These are phyloP conservation scores for Xanthorhoe designata DNA, from an alignment of 2,888 invertebrate species.

Conservation along the genomic window DNA sequence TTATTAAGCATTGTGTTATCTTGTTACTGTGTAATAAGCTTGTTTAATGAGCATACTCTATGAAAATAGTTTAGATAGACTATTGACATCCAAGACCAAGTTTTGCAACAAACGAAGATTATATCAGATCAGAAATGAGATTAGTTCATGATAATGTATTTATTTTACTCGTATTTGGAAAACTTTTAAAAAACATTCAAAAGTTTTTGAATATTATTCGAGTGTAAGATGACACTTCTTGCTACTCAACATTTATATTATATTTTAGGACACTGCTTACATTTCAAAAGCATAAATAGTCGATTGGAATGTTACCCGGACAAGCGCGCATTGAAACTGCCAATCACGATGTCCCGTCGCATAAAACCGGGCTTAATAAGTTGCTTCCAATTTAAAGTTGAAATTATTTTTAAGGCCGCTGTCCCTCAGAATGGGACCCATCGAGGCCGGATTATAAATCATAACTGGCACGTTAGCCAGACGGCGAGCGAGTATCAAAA, in stretches of 20 bases:
- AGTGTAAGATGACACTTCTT: not conserved
- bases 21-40: constrained; percentile 10
- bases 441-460: constrained; percentile 82
- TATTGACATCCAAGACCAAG: not conserved
- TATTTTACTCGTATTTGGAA: not conserved
- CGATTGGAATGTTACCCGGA: constrained; percentile 28
- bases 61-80: not conserved
- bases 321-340: constrained; percentile 40
- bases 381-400: constrained; percentile 79
- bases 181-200: not conserved
- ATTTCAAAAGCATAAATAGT: constrained; percentile 8
- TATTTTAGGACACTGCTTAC: not conserved
- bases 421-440: constrained; percentile 76
- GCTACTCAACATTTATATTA: not conserved
- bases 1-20: constrained; percentile 37
- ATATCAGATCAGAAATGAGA: not conserved
- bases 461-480: constrained; percentile 79
- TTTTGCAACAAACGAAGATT: not conserved
- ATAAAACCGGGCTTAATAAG: constrained; percentile 75
- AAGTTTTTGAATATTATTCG: not conserved
- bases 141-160: too few relatives aligned
- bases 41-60: not conserved
- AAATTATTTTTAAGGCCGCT: constrained; percentile 77
- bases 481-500: constrained; percentile 72
- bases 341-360: constrained; percentile 64